Conservation (phyloP, 92 coral and sea anemone genomes). For the Desmophyllum pertusum region DNA sequence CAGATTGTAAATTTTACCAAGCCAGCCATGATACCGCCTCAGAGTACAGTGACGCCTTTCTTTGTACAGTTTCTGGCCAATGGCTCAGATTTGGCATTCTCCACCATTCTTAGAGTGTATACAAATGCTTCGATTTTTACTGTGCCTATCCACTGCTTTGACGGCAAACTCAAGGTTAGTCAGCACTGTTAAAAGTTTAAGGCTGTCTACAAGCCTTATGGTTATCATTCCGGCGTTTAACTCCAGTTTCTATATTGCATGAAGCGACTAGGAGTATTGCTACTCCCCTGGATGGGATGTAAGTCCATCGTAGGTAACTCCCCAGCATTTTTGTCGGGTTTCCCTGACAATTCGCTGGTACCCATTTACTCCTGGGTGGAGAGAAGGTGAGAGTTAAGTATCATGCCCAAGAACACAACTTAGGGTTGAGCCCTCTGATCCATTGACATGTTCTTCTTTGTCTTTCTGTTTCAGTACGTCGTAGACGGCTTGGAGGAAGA, state of each 20-base stretch:
- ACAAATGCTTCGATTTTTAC: slow-evolving; percentile 99
- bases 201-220: too few species aligned
- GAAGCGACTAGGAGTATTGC: too few species aligned
- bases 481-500: slow-evolving; percentile 83
- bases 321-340: too few species aligned
- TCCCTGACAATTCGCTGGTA: too few species aligned
- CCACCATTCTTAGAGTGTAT: slow-evolving; percentile 90
- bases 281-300: too few species aligned
- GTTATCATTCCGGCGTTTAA: too few species aligned
- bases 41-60: slow-evolving; percentile 87
- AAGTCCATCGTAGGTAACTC: too few species aligned
- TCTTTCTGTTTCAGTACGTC: slow-evolving; percentile 51
- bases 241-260: too few species aligned
- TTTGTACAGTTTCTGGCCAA: slow-evolving; percentile 86
- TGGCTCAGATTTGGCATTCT: slow-evolving; percentile 77
- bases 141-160: slow-evolving; percentile 94
- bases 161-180: slow-evolving; percentile 92
- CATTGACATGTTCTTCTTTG: background rate
- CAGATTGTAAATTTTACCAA: slow-evolving; percentile 96
- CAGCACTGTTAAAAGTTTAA: too few species aligned
- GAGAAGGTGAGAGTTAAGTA: too few species aligned
- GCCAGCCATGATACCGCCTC: slow-evolving; percentile 84
- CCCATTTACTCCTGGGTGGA: too few species aligned
- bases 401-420: background rate
- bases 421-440: background rate